Evolutionary conservation across 1,140 invertebrate genomes (phyloP).

Genomic region (Lordiphosa collinella): DNA sequence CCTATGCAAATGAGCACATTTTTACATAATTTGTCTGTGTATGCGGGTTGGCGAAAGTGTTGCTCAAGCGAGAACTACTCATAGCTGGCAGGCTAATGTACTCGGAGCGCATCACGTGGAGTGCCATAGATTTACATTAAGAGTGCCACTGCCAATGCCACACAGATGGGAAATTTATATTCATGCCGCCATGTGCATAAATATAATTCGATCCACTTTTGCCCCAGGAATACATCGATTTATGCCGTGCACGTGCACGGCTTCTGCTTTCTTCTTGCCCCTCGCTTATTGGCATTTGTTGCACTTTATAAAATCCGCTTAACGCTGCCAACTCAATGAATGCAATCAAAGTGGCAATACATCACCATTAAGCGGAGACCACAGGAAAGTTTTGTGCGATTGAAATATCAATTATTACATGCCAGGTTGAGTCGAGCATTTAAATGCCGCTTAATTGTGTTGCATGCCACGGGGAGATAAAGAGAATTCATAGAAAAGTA

Average conservation of each 20-base stretch:
- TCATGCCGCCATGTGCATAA: conserved; percentile 56
- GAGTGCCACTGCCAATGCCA: neutral
- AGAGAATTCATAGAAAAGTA: conserved; percentile 16
- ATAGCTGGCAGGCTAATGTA: neutral
- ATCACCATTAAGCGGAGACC: conserved; percentile 56
- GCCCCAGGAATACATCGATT: conserved; percentile 37
- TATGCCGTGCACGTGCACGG: conserved; percentile 58
- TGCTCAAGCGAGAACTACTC: conserved; percentile 4
- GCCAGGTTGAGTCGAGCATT: conserved; percentile 48
- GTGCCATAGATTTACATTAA: conserved; percentile 5
- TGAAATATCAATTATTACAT: conserved; percentile 68
- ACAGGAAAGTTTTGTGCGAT: conserved; percentile 27
- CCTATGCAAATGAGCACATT: conserved; percentile 69
- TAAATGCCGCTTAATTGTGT: conserved; percentile 62
- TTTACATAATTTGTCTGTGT: conserved; percentile 68
- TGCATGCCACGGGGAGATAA: conserved; percentile 50
- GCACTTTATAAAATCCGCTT: conserved; percentile 75
- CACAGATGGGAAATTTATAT: conserved; percentile 50
- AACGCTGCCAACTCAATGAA: conserved; percentile 51
- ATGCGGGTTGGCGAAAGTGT: too few relatives aligned
- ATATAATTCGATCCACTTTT: conserved; percentile 45
- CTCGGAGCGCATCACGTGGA: neutral
- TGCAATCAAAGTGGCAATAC: conserved; percentile 60
- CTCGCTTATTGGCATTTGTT: conserved; percentile 70
- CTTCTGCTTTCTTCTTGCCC: conserved; percentile 17